Percentiles rank a stretch among this genome's conserved stretches.
Conservation (phyloP, 2,888 invertebrate species). For the Drosophila nr. perissopoda region DNA sequence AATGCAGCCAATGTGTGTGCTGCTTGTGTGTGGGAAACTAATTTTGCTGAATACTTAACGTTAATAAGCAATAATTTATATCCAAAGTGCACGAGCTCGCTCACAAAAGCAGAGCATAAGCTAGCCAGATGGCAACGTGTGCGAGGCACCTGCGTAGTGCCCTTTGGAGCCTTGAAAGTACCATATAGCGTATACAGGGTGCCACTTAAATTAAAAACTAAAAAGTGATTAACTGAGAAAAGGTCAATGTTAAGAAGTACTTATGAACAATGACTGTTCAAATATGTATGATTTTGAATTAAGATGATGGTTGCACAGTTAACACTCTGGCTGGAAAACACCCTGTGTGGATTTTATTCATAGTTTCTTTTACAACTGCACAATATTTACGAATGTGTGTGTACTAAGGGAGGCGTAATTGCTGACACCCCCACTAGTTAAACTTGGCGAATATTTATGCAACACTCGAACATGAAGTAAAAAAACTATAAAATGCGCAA, state of each 20-base stretch:
- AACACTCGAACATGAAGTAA: conserved; percentile 47
- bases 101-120: conserved; percentile 33
- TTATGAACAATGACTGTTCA: neutral
- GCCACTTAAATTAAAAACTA: neutral
- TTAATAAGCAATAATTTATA: conserved; percentile 77
- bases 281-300: neutral
- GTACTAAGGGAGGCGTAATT: conserved; percentile 64
- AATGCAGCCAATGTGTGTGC: conserved; percentile 30
- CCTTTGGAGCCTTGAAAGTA: conserved; percentile 42
- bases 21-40: conserved; percentile 51
- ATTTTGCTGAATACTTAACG: conserved; percentile 76
- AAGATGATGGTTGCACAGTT: neutral
- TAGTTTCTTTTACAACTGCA: conserved; percentile 29
- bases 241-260: neutral
- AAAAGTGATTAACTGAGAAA: neutral
- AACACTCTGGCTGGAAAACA: conserved; percentile 3
- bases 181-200: conserved; percentile 25
- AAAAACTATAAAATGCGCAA: conserved; percentile 67
- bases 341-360: conserved; percentile 37
- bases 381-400: conserved; percentile 29
- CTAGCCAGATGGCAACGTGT: conserved; percentile 27
- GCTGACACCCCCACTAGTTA: conserved; percentile 51
- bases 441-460: conserved; percentile 72
- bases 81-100: conserved; percentile 56
- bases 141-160: conserved; percentile 17